These are phyloP conservation scores for Gobiocypris rarus DNA, from an alignment of 2,113 vertebrate species.

Conservation along the genomic window DNA sequence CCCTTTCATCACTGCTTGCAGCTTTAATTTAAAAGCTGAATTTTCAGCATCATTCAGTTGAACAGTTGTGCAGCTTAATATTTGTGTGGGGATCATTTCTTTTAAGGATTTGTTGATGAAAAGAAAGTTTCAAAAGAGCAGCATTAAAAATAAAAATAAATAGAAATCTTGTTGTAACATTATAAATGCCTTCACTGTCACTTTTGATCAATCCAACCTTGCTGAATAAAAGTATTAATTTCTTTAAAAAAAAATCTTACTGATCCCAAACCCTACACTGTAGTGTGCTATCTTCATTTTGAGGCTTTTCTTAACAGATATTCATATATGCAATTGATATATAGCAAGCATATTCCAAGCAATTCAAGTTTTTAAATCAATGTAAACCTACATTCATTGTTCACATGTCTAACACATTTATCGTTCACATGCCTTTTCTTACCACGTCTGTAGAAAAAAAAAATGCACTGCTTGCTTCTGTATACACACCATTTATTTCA, in stretches of 20 bases:
- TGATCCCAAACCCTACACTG: neutral
- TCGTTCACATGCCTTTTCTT: neutral
- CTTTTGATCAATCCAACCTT: neutral
- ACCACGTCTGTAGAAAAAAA: neutral
- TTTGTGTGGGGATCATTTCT: too few relatives aligned
- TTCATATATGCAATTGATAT: neutral
- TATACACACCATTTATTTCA: neutral
- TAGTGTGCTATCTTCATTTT: neutral
- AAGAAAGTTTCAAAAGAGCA: too few relatives aligned
- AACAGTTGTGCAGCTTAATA: too few relatives aligned
- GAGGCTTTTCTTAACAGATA: neutral
- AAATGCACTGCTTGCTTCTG: neutral
- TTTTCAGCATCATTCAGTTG: too few relatives aligned
- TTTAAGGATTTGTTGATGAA: too few relatives aligned
- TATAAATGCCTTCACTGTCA: neutral
- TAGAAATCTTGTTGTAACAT: neutral
- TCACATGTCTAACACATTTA: neutral
- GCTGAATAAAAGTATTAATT: neutral
- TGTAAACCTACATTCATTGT: neutral
- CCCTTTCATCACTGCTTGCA: too few relatives aligned
- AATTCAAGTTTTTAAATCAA: neutral
- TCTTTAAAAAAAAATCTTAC: neutral
- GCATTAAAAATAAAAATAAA: neutral
- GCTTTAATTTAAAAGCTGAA: too few relatives aligned
- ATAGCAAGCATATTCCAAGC: neutral